Evolutionary conservation across 2,797 vertebrate genomes (phyloP).

Genomic region (Platyrinchus mystaceus): DNA sequence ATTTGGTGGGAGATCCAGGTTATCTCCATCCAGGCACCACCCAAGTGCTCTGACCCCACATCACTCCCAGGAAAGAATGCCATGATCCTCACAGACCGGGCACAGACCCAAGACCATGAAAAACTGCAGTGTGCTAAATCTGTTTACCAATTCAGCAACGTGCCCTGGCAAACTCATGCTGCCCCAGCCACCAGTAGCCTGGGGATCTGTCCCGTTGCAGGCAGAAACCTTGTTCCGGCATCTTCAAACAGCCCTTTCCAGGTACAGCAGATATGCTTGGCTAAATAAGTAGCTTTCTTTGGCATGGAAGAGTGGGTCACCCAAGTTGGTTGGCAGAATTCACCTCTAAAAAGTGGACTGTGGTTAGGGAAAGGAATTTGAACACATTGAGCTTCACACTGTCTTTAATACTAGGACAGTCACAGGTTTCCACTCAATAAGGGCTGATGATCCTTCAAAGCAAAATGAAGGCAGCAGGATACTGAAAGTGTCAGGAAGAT

Average conservation of each 20-base stretch:
- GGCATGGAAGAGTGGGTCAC: not conserved
- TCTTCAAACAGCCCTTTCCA: not conserved
- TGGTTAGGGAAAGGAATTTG: slow-evolving; percentile 35
- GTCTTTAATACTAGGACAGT: not conserved
- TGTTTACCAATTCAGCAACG: not conserved
- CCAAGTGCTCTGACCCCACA: rapidly evolving
- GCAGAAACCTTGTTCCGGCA: not conserved
- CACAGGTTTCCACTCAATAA: not conserved
- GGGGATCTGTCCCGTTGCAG: not conserved
- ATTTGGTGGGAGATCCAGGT: not conserved
- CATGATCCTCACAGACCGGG: rapidly evolving
- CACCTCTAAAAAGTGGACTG: not conserved
- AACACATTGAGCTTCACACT: not conserved
- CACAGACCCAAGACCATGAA: not conserved
- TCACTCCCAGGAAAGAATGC: rapidly evolving
- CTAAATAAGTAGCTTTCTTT: slow-evolving; percentile 1
- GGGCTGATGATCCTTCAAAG: not conserved
- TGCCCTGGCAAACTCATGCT: not conserved
- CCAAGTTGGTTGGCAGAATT: not conserved
- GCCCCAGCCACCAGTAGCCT: not conserved
- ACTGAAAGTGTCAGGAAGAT: not conserved
- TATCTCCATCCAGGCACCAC: not conserved
- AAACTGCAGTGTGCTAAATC: not conserved
- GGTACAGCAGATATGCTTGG: slow-evolving; percentile 22
- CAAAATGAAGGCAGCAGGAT: not conserved